Evolutionary conservation across 2,888 invertebrate genomes (phyloP), one percentile per base, ranked within the genome.

Genomic region (Drosophila siamana): DNA sequence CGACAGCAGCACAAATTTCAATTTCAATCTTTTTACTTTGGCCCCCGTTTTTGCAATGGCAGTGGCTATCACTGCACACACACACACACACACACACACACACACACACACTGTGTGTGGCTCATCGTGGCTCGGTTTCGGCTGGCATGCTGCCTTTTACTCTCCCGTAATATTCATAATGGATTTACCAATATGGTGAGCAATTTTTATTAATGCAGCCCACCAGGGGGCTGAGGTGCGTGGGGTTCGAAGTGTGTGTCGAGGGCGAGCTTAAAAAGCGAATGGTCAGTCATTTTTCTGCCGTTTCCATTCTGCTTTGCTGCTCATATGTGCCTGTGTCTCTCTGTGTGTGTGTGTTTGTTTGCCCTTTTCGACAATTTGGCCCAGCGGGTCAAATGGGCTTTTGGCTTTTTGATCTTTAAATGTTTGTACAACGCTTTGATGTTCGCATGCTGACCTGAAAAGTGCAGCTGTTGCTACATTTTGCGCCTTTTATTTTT

Each of bases 121-220:
- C 69, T 65, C 75, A 69, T 78, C 65, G 55, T 51, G n/a, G n/a
- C n/a, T n/a, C n/a, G n/a, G n/a, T n/a, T n/a, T 50, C 41, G 19
- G 66, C 38, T 50, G 61, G 67, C 70, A 57, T 50, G 56, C 64
- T 63, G 80, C 69, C 86, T 69, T 71, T 80, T 80, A 80, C 86
- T 81, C 69, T 74, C 63, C 67, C 80, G 89, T 91, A 91, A 90
- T 90, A 91, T 89, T 90, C 91, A 90, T 90, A 90, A 90, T 90
- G 90, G 90, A 91, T 90, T 90, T 91, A 89, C 89, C 90, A 91
- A 90, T 90, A 90, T 90, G 91, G 82, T 88, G 89, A 86, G 65
- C 86, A 74, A 87, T 89, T 90, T 91, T 89, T 90, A 90, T 91
- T 90, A 90, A 90, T 87, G 89, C 79, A 78, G 64, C 65, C 80